These are phyloP conservation scores for Morpho achilles DNA, from an alignment of 2,888 invertebrate species.

Conservation along the genomic window DNA sequence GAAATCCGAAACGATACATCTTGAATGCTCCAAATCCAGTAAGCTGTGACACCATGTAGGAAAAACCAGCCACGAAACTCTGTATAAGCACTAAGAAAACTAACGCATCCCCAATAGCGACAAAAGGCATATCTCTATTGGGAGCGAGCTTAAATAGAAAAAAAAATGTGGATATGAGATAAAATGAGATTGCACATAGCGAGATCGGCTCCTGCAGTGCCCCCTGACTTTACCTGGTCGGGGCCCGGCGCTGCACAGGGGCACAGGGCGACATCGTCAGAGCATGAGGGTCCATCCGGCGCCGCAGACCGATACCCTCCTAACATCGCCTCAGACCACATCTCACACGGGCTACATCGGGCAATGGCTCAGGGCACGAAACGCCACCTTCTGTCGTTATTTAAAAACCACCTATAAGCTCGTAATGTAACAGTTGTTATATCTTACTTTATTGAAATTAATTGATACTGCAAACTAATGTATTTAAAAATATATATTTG, in stretches of 20 bases:
- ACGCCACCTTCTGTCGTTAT: slow-evolving; percentile 75
- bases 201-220: slow-evolving; percentile 64
- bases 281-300: slow-evolving; percentile 28
- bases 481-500: slow-evolving; percentile 17
- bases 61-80: slow-evolving; percentile 42
- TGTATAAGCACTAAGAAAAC: slow-evolving; percentile 30
- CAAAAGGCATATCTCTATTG: slow-evolving; percentile 29
- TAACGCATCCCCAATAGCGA: slow-evolving; percentile 23
- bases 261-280: slow-evolving; percentile 9
- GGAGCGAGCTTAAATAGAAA: slow-evolving; percentile 20
- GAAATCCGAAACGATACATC: no score
- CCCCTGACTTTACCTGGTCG: slow-evolving; percentile 70
- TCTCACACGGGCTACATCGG: slow-evolving; percentile 73
- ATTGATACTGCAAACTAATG: slow-evolving; percentile 19
- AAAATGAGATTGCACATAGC: slow-evolving; percentile 67
- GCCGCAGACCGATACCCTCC: slow-evolving; percentile 55
- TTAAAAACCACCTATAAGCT: slow-evolving; percentile 76
- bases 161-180: slow-evolving; percentile 38
- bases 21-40: not conserved
- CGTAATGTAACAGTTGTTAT: slow-evolving; percentile 37
- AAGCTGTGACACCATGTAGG: slow-evolving; percentile 58
- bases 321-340: slow-evolving; percentile 68
- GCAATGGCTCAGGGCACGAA: slow-evolving; percentile 66
- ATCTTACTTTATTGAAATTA: slow-evolving; percentile 30
- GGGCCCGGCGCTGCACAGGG: slow-evolving; percentile 35